These are phyloP conservation scores for Stegastes partitus DNA, from an alignment of 2,113 vertebrate genomes.

Conservation along the genomic window DNA sequence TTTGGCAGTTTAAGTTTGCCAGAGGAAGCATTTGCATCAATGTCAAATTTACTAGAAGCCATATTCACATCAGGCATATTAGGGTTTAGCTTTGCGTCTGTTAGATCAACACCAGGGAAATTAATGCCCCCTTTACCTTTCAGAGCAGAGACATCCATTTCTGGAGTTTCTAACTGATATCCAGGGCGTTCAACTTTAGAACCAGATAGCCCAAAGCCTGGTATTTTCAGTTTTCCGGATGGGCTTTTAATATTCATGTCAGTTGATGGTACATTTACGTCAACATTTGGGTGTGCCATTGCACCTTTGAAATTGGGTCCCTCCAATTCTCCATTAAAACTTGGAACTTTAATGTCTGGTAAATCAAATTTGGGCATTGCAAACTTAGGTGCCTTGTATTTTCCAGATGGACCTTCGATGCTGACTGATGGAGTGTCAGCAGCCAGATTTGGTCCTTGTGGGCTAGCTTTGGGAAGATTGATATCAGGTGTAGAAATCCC, in stretches of 20 bases:
- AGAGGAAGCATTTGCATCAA: slow-evolving; percentile 53
- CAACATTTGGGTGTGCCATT: slow-evolving; percentile 15
- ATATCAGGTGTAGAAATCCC: slow-evolving; percentile 33
- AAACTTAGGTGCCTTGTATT: slow-evolving; percentile 70
- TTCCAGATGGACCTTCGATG: slow-evolving; percentile 41
- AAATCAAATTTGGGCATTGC: slow-evolving; percentile 73
- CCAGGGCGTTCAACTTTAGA: no score
- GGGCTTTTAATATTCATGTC: no score
- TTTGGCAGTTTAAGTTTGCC: slow-evolving; percentile 58
- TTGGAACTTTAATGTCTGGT: slow-evolving; percentile 47
- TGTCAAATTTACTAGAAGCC: no score
- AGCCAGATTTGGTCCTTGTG: slow-evolving; percentile 32
- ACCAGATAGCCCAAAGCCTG: no score
- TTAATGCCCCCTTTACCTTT: no score
- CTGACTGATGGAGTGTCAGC: slow-evolving; percentile 38
- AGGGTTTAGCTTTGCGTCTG: no score
- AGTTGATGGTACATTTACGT: slow-evolving; percentile 6
- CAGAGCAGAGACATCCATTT: no score
- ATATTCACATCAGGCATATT: no score
- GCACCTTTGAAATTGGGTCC: slow-evolving; percentile 10
- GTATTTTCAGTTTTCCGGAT: no score
- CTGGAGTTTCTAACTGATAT: no score
- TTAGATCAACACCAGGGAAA: no score
- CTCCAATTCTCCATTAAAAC: slow-evolving; percentile 33
- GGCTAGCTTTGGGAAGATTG: slow-evolving; percentile 36